Evolutionary conservation across 2,797 vertebrate species (phyloP).

Genomic region (Mormyrops boulengeri): DNA sequence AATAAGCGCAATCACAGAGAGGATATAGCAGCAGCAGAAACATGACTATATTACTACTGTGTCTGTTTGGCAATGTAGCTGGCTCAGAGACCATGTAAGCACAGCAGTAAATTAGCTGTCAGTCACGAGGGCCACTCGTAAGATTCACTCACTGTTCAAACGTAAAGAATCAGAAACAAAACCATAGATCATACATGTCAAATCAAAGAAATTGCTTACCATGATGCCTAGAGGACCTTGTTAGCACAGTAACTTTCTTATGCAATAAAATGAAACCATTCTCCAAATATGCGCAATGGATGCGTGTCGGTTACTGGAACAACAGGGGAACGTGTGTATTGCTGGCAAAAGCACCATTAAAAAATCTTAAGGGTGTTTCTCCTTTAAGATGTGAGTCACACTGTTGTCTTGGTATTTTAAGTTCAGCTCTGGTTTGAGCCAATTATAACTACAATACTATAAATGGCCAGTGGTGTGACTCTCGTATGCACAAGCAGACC

Average conservation of each 20-base stretch:
- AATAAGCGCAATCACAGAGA: background rate
- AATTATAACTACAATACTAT: conserved; percentile 3
- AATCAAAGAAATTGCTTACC: background rate
- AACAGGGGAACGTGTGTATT: background rate
- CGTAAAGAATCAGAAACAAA: background rate
- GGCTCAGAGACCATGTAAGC: background rate
- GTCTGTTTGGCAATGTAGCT: background rate
- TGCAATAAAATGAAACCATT: conserved; percentile 9
- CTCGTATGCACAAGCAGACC: background rate
- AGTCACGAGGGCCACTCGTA: background rate
- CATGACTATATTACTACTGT: background rate
- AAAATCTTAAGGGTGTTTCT: background rate
- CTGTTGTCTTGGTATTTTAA: conserved; percentile 8
- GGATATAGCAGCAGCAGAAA: background rate
- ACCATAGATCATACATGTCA: conserved; percentile 4
- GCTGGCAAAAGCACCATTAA: conserved; percentile 9
- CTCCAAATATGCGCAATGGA: background rate
- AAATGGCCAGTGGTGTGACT: background rate
- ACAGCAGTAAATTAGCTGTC: background rate
- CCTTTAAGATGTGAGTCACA: background rate
- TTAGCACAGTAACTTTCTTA: conserved; percentile 5
- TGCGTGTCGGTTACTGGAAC: background rate
- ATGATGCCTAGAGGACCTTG: background rate
- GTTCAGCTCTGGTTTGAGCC: conserved; percentile 1
- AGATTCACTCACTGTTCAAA: background rate